Evolutionary conservation across 2,888 invertebrate species (phyloP).

Genomic region (Suillia variegata): DNA sequence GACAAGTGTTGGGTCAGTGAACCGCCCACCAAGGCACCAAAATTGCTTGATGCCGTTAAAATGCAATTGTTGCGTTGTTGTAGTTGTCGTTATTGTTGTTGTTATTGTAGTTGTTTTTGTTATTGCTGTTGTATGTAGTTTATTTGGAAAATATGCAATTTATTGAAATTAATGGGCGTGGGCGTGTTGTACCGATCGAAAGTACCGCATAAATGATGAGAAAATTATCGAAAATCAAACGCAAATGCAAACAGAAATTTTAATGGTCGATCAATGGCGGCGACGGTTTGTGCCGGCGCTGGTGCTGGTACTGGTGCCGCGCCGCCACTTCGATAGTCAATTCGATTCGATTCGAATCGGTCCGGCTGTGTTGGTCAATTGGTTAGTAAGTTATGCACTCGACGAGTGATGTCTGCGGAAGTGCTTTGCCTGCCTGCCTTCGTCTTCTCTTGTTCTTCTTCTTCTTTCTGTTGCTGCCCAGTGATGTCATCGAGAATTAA

Average conservation of each 20-base stretch:
- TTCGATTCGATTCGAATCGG: neutral
- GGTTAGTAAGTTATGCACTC: neutral
- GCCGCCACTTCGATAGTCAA: neutral
- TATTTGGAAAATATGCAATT: conserved; percentile 6
- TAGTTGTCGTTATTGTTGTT: too few relatives aligned
- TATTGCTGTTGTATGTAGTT: conserved; percentile 4
- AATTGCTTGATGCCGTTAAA: conserved; percentile 41
- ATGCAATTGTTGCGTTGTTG: conserved; percentile 27
- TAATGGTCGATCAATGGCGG: neutral
- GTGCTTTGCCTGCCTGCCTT: too few relatives aligned
- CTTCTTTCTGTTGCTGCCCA: too few relatives aligned
- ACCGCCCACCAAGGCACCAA: conserved; percentile 41
- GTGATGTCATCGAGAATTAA: neutral
- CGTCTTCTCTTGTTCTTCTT: too few relatives aligned
- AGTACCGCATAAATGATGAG: neutral
- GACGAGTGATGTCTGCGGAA: too few relatives aligned
- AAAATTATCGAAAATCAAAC: neutral
- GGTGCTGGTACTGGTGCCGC: too few relatives aligned
- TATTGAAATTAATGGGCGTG: neutral
- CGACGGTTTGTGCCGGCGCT: too few relatives aligned
- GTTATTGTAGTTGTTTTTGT: too few relatives aligned
- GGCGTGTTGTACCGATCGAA: neutral
- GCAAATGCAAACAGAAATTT: neutral
- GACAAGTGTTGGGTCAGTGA: conserved; percentile 17
- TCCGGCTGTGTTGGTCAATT: neutral